These are phyloP conservation scores for Dascillus cervinus DNA, from an alignment of 2,888 invertebrate genomes.

Conservation along the genomic window DNA sequence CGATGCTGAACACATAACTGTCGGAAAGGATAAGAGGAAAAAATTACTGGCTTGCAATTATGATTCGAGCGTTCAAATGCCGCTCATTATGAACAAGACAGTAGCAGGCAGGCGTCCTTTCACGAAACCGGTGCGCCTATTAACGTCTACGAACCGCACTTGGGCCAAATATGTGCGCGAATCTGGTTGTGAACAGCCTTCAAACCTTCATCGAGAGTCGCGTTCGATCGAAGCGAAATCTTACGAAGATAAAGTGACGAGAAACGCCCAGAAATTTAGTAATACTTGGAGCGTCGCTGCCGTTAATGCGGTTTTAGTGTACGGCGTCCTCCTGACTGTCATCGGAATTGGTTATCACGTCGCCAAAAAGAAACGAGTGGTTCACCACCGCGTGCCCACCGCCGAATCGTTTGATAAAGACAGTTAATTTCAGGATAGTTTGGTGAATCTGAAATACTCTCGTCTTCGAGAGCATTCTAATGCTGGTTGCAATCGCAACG, in stretches of 20 bases:
- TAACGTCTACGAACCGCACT: constrained; percentile 54
- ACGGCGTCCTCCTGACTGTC: constrained; percentile 2
- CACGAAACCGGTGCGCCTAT: constrained; percentile 49
- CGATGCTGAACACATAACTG: constrained; percentile 53
- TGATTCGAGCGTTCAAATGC: constrained; percentile 49
- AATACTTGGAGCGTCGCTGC: constrained; percentile 38
- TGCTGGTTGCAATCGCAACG: too few species aligned
- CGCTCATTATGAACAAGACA: constrained; percentile 46
- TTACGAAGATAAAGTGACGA: constrained; percentile 19
- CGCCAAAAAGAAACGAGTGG: not conserved
- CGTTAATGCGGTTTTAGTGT: constrained; percentile 34
- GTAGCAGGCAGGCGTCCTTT: constrained; percentile 49
- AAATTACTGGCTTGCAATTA: constrained; percentile 57
- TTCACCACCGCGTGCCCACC: not conserved
- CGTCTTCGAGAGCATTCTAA: too few species aligned
- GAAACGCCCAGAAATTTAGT: constrained; percentile 20
- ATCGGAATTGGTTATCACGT: not conserved
- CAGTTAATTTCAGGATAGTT: too few species aligned
- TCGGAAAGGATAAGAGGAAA: constrained; percentile 57
- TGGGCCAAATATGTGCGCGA: constrained; percentile 68
- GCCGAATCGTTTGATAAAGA: too few species aligned
- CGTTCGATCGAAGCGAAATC: constrained; percentile 19
- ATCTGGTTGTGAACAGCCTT: constrained; percentile 48
- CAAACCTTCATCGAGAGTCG: constrained; percentile 21
- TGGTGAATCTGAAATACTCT: too few species aligned